A percentile compares a stretch with the other conserved stretches of the same genome.
phyloP scores from a whole-genome alignment of 2,888 invertebrate species.

The Anthrax anthrax region DNA sequence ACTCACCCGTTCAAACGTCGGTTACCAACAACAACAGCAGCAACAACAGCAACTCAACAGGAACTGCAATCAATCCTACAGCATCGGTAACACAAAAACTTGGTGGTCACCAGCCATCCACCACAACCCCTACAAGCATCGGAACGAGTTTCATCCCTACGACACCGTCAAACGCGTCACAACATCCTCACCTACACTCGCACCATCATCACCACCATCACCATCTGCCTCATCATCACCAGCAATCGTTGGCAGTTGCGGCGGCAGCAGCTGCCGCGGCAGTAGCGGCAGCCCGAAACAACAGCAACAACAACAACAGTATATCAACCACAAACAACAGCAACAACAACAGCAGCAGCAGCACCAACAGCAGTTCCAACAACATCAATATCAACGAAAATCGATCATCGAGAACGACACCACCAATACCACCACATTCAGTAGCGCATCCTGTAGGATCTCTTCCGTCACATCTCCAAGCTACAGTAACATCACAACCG shows the following conservation, averaged over 20 bases:
- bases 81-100: constrained; percentile 6
- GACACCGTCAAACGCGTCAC: constrained; percentile 4
- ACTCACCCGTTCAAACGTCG: constrained; percentile 9
- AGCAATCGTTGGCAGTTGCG: constrained; percentile 6
- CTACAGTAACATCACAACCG: constrained; percentile 1
- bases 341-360: constrained; percentile 10
- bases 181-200: constrained; percentile 5
- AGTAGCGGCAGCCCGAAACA: constrained; percentile 27
- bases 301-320: constrained; percentile 30
- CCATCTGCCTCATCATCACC: constrained; percentile 10
- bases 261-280: constrained; percentile 20
- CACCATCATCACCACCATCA: constrained; percentile 10
- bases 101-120: constrained; percentile 22
- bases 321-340: constrained; percentile 7
- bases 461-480: not conserved
- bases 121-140: constrained; percentile 22
- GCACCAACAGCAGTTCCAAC: constrained; percentile 6
- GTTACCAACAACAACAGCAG: constrained; percentile 6
- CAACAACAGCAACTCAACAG: constrained; percentile 2
- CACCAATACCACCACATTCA: constrained; percentile 2
- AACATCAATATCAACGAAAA: constrained; percentile 3
- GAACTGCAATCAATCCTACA: constrained; percentile 1
- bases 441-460: not conserved
- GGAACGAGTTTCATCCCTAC: constrained; percentile 8
- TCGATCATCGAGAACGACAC: constrained; percentile 1